Base-by-base conservation (phyloP, 2,797 vertebrate genomes). In the Leptodactylus fallax region DNA sequence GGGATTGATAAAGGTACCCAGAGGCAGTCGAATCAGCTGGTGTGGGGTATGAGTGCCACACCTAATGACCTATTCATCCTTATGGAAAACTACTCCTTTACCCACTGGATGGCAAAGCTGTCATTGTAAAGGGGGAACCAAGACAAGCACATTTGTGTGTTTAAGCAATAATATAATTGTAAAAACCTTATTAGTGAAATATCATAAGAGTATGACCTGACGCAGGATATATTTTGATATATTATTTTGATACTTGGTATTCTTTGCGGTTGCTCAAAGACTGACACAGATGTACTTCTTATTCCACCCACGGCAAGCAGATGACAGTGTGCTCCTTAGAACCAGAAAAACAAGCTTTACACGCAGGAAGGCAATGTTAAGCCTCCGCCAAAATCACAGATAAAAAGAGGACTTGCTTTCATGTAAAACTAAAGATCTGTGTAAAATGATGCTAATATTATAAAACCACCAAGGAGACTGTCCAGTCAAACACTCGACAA, bases 231-330 rank as follows among this genome's bases (percentile, higher is more conserved):
- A 9, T 27, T 5, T 3, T 21, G 60, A 61, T 36, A 61, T 8
- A 7, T 27, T 36, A 36, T 27, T 14, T 27, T 69, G 6, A 25
- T 7, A 36, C 12, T 27, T 21, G 23, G 65, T 27, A 36, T 27
- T 13, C 12, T 36, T 69, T 25, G 13, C 16, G 12, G 65, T 19
- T 77, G 17, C 11, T 47, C 19, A 13, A 23, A 7, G 19, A n/a
- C 17, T 21, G 58, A 47, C 78, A 61, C 78, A 87, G 71, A 45
- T 56, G 67, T 69, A 81, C 77, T 72, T 72, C 63, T 36, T 81
- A 47, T 72, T 45, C 85, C 79, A 71, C 85, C 79, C 53, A 87
- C 85, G 53, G 7, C 23, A 69, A 63, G 71, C 55, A 85, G 84
- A 85, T 85, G 61, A 85, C 85, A 81, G 17, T 21, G 25, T 86